These are phyloP conservation scores for Crepidodera aurea DNA, from an alignment of 2,888 invertebrate species.

Conservation along the genomic window DNA sequence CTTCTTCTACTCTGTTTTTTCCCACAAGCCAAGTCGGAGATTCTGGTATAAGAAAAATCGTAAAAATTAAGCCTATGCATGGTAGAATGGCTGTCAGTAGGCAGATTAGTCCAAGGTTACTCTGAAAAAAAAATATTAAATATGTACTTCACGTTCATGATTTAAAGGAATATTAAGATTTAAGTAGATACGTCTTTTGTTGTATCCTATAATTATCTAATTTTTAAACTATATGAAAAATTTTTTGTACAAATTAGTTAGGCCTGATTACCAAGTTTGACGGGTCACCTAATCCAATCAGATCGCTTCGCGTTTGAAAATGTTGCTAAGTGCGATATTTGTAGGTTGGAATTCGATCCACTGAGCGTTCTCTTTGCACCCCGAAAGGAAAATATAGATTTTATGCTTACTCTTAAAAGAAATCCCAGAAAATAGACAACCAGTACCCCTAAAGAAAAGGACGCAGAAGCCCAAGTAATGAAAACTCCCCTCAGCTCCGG, in stretches of 20 bases:
- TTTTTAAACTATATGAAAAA: too few relatives aligned
- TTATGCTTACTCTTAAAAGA: conserved; percentile 59
- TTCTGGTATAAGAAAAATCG: conserved; percentile 63
- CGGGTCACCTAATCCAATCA: too few relatives aligned
- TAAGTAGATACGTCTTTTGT: too few relatives aligned
- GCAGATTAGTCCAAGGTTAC: conserved; percentile 62
- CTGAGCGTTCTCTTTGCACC: too few relatives aligned
- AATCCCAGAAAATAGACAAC: conserved; percentile 65
- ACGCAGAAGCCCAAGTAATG: conserved; percentile 66
- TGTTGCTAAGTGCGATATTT: too few relatives aligned
- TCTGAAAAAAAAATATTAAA: conserved; percentile 52
- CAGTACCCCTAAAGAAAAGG: conserved; percentile 65
- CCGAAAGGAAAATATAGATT: too few relatives aligned
- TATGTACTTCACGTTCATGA: background rate
- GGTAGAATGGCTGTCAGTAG: conserved; percentile 61
- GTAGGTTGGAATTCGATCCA: too few relatives aligned
- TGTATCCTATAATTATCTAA: too few relatives aligned
- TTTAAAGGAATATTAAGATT: background rate
- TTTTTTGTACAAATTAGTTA: too few relatives aligned
- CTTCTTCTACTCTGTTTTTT: conserved; percentile 62
- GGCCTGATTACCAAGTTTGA: too few relatives aligned
- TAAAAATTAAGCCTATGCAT: conserved; percentile 57
- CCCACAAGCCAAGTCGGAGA: conserved; percentile 66
- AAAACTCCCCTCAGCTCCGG: conserved; percentile 63
- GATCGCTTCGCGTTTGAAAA: too few relatives aligned